A percentile compares a stretch with the other conserved stretches of the same genome.
phyloP scores from a whole-genome alignment of 2,113 vertebrate species.

The Rhinolophus sinicus region DNA sequence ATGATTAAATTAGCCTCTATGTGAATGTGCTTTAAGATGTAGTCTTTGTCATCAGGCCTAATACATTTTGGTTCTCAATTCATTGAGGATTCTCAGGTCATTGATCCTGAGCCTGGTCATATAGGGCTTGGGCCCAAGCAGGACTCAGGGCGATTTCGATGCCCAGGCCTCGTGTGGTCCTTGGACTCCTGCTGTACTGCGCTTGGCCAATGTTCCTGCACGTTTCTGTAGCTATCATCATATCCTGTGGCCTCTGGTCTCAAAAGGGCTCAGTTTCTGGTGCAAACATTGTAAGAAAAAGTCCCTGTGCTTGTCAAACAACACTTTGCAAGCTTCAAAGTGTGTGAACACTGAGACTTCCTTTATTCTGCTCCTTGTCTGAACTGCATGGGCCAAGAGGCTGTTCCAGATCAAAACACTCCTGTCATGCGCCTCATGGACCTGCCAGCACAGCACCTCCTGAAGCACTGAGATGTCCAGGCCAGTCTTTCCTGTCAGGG shows the following conservation, averaged over 20 bases:
- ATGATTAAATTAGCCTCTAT: neutral
- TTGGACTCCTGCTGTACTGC: neutral
- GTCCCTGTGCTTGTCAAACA: neutral
- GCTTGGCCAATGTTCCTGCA: neutral
- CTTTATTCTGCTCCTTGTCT: slow-evolving; percentile 18
- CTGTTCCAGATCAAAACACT: neutral
- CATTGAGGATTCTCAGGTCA: neutral
- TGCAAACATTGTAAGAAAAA: neutral
- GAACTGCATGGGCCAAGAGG: neutral
- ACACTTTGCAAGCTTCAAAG: neutral
- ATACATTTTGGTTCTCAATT: neutral
- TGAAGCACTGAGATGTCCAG: neutral
- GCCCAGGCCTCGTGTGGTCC: neutral
- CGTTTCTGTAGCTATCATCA: neutral
- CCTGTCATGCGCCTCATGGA: neutral
- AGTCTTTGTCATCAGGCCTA: neutral
- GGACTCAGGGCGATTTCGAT: neutral
- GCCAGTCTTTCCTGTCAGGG: neutral
- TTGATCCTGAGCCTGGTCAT: neutral
- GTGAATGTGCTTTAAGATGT: neutral
- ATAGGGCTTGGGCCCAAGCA: neutral
- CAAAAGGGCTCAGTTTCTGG: slow-evolving; percentile 9
- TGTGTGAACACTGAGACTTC: neutral
- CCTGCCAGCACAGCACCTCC: neutral
- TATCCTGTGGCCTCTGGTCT: neutral